phyloP scores from a whole-genome alignment of 1,140 invertebrate species.

The Agrypnia vestita region DNA sequence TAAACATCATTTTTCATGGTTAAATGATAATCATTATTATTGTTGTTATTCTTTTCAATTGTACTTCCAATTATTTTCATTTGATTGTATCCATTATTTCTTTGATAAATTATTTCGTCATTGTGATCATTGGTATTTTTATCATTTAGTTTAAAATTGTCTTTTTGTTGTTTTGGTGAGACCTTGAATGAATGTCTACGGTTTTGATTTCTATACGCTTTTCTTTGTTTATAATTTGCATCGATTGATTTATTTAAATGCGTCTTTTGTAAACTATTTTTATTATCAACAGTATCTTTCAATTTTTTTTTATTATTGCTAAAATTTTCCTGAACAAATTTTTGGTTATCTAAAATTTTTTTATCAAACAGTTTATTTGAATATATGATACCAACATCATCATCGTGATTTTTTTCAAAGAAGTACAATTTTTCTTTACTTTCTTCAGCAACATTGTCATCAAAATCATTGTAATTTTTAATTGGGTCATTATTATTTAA shows the following conservation, averaged over 20 bases:
- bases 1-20: too few species aligned
- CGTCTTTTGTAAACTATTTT: background rate
- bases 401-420: background rate
- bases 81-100: too few species aligned
- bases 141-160: background rate
- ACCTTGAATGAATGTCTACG: background rate
- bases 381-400: background rate
- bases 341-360: background rate
- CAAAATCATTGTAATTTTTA: background rate
- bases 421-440: background rate
- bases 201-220: background rate
- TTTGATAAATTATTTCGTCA: too few species aligned
- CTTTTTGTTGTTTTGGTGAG: background rate
- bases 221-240: constrained; percentile 12
- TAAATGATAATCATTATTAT: too few species aligned
- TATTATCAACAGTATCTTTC: background rate
- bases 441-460: too few species aligned
- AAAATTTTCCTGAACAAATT: background rate
- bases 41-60: too few species aligned
- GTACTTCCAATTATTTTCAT: too few species aligned
- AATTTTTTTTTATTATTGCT: too few species aligned
- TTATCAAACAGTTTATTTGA: too few species aligned
- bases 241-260: background rate
- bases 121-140: too few species aligned
- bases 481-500: too few species aligned